Base-by-base conservation (phyloP, 2,888 invertebrate genomes). In the Augiades crinisus region DNA sequence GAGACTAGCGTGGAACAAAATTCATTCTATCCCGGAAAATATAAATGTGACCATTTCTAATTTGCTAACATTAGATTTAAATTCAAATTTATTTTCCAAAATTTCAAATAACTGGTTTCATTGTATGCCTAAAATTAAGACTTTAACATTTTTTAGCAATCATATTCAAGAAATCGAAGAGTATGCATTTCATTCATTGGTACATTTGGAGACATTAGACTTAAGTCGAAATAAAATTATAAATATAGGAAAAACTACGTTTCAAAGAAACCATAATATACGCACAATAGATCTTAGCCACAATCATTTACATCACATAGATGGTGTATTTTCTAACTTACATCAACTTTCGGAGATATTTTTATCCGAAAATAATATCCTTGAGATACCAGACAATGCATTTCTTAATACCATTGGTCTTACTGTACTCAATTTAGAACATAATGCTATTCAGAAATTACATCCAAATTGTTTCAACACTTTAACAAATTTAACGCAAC, bases 221-320 rank as follows among this genome's bases (percentile, higher is more conserved):
- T 91, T 98, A 69, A 96, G 96, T 70, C 94, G 95, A 77, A 98
- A 98, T 79, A 95, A 95, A 80, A 95, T 96, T 57, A 93, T 95
- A 12, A 92, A 91, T 59, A 87, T 98, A 55, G 94, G 94, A 62
- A 90, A 93, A 56, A 91, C 91, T 55, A 94, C 94, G 19, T 97
- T 97, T 79, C 92, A 93, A 62, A 91, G 90, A 64, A 96, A 96
- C 76, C 92, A 92, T 62, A 93, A 94, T 56, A 84, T 98, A 61
- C 92, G 94, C 57, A 95, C 95, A 0, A 93, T 97, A 65, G 97
- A 98, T 78, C 83, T 97, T 61, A 96, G 95, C 70, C 94, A 96
- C 76, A 98, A 98, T 81, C 97, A 97, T 75, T 92, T 98, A 43
- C 97, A 97, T 78, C 93, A 94, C 61, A 94, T 98, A 12, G 92